Conservation (phyloP, 64 coral and sea anemone species). For the Stichodactyla mertensii region DNA sequence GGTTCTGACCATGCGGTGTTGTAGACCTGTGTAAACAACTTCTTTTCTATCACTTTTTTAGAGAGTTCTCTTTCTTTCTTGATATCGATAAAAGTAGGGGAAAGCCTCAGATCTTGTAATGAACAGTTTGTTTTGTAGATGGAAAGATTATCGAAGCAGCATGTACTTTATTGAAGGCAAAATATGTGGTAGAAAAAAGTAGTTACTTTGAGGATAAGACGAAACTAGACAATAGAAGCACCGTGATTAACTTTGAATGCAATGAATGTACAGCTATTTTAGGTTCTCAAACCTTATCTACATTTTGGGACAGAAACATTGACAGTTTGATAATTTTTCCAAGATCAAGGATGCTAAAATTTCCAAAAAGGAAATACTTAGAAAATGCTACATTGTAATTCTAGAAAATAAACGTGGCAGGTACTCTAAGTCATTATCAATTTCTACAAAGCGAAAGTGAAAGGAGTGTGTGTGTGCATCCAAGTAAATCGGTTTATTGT, state of each 20-base stretch:
- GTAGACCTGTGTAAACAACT: constrained; percentile 12
- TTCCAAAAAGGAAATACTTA: not conserved
- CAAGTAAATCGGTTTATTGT: not conserved
- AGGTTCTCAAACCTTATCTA: no score
- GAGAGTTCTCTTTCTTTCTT: not conserved
- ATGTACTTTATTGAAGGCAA: not conserved
- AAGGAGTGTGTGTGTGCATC: not conserved
- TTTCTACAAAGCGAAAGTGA: not conserved
- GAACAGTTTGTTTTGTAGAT: not conserved
- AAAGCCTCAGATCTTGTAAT: not conserved
- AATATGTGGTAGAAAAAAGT: not conserved
- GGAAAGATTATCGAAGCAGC: not conserved
- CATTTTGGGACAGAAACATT: no score
- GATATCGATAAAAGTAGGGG: not conserved
- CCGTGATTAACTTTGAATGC: not conserved
- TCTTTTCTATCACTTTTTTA: not conserved
- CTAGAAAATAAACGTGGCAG: not conserved
- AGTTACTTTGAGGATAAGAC: not conserved
- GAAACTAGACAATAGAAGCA: not conserved
- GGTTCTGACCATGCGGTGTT: not conserved
- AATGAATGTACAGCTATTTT: not conserved
- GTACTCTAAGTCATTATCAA: not conserved
- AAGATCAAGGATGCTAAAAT: no score
- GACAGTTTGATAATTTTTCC: no score
- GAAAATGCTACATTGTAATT: not conserved